These are phyloP conservation scores for Polypterus bichir DNA, from an alignment of 2,113 vertebrate species.

Conservation along the genomic window DNA sequence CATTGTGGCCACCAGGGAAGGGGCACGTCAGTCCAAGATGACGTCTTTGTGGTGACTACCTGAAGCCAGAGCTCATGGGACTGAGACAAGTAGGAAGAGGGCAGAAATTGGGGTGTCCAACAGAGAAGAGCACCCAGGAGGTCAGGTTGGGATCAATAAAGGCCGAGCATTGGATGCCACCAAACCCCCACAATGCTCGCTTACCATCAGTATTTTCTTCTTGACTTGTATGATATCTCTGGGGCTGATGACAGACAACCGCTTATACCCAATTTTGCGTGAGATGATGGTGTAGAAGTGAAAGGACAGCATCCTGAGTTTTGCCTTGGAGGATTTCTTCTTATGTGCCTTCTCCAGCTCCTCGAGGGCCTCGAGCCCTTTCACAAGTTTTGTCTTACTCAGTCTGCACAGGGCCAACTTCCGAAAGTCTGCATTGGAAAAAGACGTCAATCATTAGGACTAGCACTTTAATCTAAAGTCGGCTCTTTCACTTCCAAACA, in stretches of 20 bases:
- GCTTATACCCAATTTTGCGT: conserved; percentile 69
- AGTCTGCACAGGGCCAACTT: conserved; percentile 88
- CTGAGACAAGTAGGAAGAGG: neutral
- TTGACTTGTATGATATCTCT: conserved; percentile 57
- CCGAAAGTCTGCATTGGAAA: conserved; percentile 60
- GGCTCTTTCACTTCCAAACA: neutral
- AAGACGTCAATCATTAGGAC: neutral
- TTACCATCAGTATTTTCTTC: conserved; percentile 89
- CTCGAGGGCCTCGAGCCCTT: conserved; percentile 75
- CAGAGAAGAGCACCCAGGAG: too few relatives aligned
- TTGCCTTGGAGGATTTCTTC: conserved; percentile 1
- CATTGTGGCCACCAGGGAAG: too few relatives aligned
- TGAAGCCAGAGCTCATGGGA: neutral
- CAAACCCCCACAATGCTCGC: conserved; percentile 43
- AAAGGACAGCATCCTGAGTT: conserved; percentile 68
- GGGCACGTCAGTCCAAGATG: too few relatives aligned
- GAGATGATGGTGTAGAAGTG: conserved; percentile 76
- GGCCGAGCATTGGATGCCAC: conserved; percentile 16
- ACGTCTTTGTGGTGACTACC: neutral
- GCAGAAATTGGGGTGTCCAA: too few relatives aligned
- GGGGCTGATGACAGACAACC: conserved; percentile 53
- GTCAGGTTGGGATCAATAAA: too few relatives aligned
- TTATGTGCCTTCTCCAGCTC: conserved; percentile 56
- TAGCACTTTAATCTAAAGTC: neutral
- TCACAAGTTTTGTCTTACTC: conserved; percentile 73